Evolutionary conservation across 1,140 invertebrate genomes (phyloP), one percentile per base, ranked within the genome.

Genomic region (Drosophila setifemur): DNA sequence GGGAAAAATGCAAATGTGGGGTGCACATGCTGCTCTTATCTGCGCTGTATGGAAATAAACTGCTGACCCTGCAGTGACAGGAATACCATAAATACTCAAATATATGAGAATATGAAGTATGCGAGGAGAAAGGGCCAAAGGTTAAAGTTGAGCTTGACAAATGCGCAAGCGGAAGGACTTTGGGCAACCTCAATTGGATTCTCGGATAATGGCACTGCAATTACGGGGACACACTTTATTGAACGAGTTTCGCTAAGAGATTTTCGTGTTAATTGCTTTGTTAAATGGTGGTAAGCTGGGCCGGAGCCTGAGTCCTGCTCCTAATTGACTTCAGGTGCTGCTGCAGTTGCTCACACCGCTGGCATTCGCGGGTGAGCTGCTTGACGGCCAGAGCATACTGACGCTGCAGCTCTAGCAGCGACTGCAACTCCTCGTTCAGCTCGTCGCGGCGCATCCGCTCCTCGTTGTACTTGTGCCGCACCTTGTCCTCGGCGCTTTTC

Each of bases 351-450:
- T 95, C 94, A 89, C 94, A 94, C 68, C 93, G 94, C 66, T 94
- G 92, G 86, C 94, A 95, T 85, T 95, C 95, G 29, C 93, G 92
- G 4, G 93, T 95, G 1, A 97, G 93, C 73, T 97, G 95, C 88
- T 95, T 95, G 12, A 97, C 93, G n/a, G 95, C 95, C 11, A 94
- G 93, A 16, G 96, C 95, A 89, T 97, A 98, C 66, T 95, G 93
- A 40, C 96, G 91, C 86, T 97, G 96, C 49, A 96, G 93, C 54
- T 97, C 96, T 57, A 97, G 91, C 4, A 97, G 90, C 19, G 93
- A 93, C 7, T 94, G 92, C 37, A 96, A 92, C 69, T 95, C 92
- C 40, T 93, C 92, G 83, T 94, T 95, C 2, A 97, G 91, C 48
- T 92, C 91, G 85, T 96, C 94, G 58, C 95, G 92, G 60, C 93